These are phyloP conservation scores for Pseudoips prasinana DNA, from an alignment of 2,888 invertebrate species.

Conservation along the genomic window DNA sequence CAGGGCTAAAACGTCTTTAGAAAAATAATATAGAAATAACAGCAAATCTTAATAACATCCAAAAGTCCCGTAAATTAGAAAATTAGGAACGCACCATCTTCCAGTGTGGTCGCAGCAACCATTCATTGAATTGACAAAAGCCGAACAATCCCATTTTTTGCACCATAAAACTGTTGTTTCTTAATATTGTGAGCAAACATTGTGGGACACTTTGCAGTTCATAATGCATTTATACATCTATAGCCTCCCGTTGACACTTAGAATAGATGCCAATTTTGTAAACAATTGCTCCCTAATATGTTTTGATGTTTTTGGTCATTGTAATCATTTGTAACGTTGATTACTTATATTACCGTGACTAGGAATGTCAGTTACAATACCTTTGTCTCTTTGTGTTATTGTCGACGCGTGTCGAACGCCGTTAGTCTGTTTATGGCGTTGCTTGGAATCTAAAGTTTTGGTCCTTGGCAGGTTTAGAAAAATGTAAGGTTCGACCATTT, in stretches of 20 bases:
- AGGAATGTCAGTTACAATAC: slow-evolving; percentile 48
- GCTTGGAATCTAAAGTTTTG: background rate
- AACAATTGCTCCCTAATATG: slow-evolving; percentile 75
- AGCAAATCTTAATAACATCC: slow-evolving; percentile 6
- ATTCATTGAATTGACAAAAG: slow-evolving; percentile 59
- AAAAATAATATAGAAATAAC: background rate
- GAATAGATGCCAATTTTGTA: slow-evolving; percentile 69
- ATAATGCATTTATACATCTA: slow-evolving; percentile 48
- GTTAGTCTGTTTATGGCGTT: slow-evolving; percentile 39
- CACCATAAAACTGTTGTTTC: slow-evolving; percentile 39
- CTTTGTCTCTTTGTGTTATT: slow-evolving; percentile 40
- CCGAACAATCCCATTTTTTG: slow-evolving; percentile 36
- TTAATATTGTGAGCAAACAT: slow-evolving; percentile 36
- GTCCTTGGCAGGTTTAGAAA: background rate
- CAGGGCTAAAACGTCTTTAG: too few relatives aligned
- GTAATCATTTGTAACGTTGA: slow-evolving; percentile 53
- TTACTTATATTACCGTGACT: slow-evolving; percentile 66
- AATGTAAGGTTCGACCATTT: background rate
- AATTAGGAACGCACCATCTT: slow-evolving; percentile 72
- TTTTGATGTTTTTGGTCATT: slow-evolving; percentile 73
- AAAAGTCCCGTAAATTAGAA: slow-evolving; percentile 49
- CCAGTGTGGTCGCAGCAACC: slow-evolving; percentile 67
- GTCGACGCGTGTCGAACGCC: slow-evolving; percentile 57
- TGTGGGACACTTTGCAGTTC: slow-evolving; percentile 51
- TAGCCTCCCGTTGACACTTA: slow-evolving; percentile 63